These are phyloP conservation scores for Bembecia ichneumoniformis DNA, from an alignment of 2,888 invertebrate species.

Conservation along the genomic window DNA sequence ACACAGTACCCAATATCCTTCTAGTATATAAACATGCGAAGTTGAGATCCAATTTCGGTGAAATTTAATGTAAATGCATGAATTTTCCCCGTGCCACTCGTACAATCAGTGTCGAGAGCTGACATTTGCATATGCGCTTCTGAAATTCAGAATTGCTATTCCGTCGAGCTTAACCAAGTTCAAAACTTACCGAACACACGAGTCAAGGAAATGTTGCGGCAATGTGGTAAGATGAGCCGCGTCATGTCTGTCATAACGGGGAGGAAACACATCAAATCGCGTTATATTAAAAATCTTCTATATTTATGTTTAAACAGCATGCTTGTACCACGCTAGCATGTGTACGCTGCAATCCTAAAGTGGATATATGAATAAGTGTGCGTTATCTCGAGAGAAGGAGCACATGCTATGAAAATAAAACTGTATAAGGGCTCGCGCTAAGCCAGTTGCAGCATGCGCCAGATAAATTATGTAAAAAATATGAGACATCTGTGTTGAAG, in stretches of 20 bases:
- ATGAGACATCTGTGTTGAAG: constrained; percentile 34
- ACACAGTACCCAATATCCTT: constrained; percentile 28
- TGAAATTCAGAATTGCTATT: constrained; percentile 66
- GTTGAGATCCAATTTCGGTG: constrained; percentile 60
- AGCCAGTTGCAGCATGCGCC: constrained; percentile 34
- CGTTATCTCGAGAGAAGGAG: constrained; percentile 36
- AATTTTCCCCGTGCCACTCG: constrained; percentile 67
- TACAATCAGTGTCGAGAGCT: constrained; percentile 70
- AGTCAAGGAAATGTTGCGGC: constrained; percentile 45
- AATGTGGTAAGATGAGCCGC: constrained; percentile 40
- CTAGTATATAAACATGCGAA: constrained; percentile 54
- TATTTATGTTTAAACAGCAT: background rate
- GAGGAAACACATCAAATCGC: constrained; percentile 26
- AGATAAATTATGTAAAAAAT: constrained; percentile 39
- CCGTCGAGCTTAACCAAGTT: constrained; percentile 61
- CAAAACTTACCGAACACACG: constrained; percentile 55
- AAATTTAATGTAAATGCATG: constrained; percentile 71
- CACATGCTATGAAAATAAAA: constrained; percentile 40
- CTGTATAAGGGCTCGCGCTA: constrained; percentile 36
- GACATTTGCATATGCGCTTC: constrained; percentile 70
- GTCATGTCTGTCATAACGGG: constrained; percentile 40
- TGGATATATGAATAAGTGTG: constrained; percentile 26
- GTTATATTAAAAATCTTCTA: constrained; percentile 34
- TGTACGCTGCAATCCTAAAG: constrained; percentile 21
- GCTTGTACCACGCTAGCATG: background rate